phyloP scores from a whole-genome alignment of 2,113 vertebrate genomes.

The Sitta europaea region DNA sequence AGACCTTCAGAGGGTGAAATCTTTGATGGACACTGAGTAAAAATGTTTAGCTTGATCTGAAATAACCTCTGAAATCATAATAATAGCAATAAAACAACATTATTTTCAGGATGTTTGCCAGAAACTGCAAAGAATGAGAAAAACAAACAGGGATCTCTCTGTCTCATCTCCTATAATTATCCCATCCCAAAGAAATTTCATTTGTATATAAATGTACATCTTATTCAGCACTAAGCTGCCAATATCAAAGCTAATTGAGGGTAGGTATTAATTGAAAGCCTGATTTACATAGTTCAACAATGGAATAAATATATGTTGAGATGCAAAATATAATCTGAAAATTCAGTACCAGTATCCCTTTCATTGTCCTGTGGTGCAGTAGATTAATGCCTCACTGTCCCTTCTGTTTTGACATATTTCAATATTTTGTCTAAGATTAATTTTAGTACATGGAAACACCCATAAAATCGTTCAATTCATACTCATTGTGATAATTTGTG shows the following conservation, averaged over 20 bases:
- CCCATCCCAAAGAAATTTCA: neutral
- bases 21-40: neutral
- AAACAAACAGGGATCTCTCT: neutral
- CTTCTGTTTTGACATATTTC: neutral
- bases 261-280: neutral
- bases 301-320: neutral
- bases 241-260: constrained; percentile 4
- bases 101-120: neutral
- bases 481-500: neutral
- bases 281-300: constrained; percentile 44
- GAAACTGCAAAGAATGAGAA: neutral
- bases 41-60: neutral
- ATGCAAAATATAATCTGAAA: neutral
- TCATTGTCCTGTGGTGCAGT: neutral
- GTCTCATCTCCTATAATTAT: neutral
- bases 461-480: neutral
- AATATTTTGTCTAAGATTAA: neutral
- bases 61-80: neutral
- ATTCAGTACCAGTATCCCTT: neutral
- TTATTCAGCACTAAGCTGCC: constrained; percentile 18
- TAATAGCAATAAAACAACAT: neutral
- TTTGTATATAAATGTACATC: constrained; percentile 46
- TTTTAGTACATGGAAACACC: neutral
- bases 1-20: neutral
- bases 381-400: neutral